Conservation (phyloP, 2,888 invertebrate genomes). For the Smittia sp. region DNA sequence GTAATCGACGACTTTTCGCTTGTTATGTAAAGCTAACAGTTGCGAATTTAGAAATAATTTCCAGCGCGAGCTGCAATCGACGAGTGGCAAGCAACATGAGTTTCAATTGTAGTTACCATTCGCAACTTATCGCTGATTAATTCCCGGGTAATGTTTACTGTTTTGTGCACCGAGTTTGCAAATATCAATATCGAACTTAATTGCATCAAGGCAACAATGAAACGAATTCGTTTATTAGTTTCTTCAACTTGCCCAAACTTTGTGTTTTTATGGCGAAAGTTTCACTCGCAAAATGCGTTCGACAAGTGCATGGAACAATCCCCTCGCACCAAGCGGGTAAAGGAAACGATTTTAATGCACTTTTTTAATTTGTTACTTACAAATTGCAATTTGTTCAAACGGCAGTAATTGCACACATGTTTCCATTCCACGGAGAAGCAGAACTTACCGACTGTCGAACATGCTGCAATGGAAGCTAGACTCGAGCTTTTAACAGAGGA, state of each 20-base stretch:
- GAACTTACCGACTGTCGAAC: slow-evolving; percentile 24
- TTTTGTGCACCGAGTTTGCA: background rate
- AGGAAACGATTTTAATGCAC: slow-evolving; percentile 38
- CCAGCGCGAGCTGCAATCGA: background rate
- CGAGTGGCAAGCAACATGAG: background rate
- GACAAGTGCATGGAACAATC: background rate
- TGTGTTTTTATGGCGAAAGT: slow-evolving; percentile 32
- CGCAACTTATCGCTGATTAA: slow-evolving; percentile 37
- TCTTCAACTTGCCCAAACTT: slow-evolving; percentile 27
- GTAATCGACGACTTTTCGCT: background rate
- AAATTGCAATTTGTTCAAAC: slow-evolving; percentile 38
- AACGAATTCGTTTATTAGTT: slow-evolving; percentile 39
- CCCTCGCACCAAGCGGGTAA: background rate
- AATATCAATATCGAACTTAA: slow-evolving; percentile 38
- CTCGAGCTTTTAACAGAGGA: background rate
- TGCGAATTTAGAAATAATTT: slow-evolving; percentile 3
- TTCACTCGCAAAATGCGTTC: slow-evolving; percentile 7
- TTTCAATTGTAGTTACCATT: slow-evolving; percentile 7
- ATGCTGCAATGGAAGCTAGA: slow-evolving; percentile 1
- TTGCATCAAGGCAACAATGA: slow-evolving; percentile 37
- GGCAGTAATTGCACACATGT: slow-evolving; percentile 40
- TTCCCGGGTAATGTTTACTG: background rate
- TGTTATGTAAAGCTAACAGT: background rate
- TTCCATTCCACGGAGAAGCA: background rate
- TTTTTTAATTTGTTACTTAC: slow-evolving; percentile 39